Evolutionary conservation across 2,888 invertebrate genomes (phyloP).

Genomic region (Drepana falcataria): DNA sequence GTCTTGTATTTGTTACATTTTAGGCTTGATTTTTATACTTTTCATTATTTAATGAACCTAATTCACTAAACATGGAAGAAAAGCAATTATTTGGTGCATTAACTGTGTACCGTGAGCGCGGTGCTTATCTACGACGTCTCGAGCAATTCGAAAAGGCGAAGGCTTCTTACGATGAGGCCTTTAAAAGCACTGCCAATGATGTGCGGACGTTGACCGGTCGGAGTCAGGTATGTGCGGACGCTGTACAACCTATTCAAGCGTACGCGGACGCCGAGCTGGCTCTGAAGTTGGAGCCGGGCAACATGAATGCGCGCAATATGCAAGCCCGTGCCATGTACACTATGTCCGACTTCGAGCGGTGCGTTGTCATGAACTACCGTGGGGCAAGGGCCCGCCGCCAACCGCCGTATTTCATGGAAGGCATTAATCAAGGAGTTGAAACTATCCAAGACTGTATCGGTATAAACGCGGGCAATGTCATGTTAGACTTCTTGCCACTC

Average conservation of each 20-base stretch:
- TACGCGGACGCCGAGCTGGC: constrained; percentile 65
- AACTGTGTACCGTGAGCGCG: constrained; percentile 66
- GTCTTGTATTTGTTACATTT: neutral
- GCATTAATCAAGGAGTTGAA: constrained; percentile 67
- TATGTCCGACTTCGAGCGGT: constrained; percentile 68
- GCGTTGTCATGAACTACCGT: constrained; percentile 66
- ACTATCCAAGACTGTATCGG: constrained; percentile 72
- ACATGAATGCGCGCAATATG: constrained; percentile 67
- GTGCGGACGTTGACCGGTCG: constrained; percentile 59
- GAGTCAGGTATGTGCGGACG: constrained; percentile 66
- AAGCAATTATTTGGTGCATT: constrained; percentile 58
- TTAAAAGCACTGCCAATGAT: constrained; percentile 47
- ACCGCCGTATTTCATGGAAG: constrained; percentile 67
- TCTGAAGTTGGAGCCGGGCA: constrained; percentile 56
- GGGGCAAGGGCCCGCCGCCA: constrained; percentile 51
- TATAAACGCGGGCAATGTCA: constrained; percentile 60
- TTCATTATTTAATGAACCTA: constrained; percentile 17
- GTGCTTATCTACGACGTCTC: constrained; percentile 58
- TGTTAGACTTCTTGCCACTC: constrained; percentile 64
- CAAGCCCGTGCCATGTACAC: constrained; percentile 68
- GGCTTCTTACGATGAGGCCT: constrained; percentile 64
- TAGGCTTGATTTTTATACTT: neutral
- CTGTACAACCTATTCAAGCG: constrained; percentile 61
- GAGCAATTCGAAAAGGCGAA: constrained; percentile 70
- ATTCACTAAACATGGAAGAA: constrained; percentile 49